A percentile compares a stretch with the other conserved stretches of the same genome.
Conservation (phyloP, 2,113 vertebrate genomes). For the Gadus macrocephalus region DNA sequence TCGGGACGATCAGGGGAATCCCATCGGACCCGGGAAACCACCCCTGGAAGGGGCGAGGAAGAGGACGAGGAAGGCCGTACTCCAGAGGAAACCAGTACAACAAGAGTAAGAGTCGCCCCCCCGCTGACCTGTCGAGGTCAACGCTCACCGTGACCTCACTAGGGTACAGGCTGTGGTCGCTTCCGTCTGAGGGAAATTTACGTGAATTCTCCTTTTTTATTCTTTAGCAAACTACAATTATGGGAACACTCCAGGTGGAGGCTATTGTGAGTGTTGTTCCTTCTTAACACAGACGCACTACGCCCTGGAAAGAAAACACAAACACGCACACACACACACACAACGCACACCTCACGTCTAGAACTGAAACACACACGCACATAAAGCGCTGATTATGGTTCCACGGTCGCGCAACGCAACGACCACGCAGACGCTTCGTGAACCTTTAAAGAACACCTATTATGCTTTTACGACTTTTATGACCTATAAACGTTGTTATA, state of each 20-base stretch:
- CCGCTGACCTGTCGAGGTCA: background rate
- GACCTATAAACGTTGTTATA: no score
- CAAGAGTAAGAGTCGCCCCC: conserved; percentile 50
- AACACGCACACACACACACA: no score
- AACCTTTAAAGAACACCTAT: no score
- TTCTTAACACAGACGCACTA: no score
- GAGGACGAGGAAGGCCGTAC: conserved; percentile 69
- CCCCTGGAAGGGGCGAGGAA: conserved; percentile 77
- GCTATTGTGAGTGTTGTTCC: conserved; percentile 79
- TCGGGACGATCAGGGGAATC: conserved; percentile 78
- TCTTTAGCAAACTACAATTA: conserved; percentile 81
- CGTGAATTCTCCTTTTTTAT: conserved; percentile 2
- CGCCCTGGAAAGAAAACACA: no score
- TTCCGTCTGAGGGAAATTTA: background rate
- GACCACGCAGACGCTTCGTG: no score
- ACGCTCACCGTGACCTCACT: background rate
- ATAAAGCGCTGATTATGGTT: no score
- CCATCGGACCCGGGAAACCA: conserved; percentile 69
- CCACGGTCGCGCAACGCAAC: no score
- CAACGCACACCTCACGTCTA: no score
- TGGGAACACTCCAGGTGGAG: conserved; percentile 73
- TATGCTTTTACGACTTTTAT: no score
- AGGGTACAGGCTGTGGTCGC: no score
- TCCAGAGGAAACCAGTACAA: conserved; percentile 80
- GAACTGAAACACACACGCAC: no score